phyloP scores from a whole-genome alignment of 2,797 vertebrate species.

The Champsocephalus esox region DNA sequence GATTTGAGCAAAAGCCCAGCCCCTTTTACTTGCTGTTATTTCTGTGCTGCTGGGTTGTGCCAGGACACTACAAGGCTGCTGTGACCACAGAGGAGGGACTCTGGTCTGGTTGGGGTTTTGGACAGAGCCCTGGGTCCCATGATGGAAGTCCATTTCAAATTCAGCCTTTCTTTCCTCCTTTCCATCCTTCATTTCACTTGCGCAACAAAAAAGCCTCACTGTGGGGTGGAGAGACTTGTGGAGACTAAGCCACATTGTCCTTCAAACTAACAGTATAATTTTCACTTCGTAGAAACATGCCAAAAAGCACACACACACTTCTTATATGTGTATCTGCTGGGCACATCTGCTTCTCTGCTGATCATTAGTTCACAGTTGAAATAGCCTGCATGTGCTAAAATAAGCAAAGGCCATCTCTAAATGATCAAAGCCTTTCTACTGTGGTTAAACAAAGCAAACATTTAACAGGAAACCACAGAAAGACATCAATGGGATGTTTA shows the following conservation, averaged over 20 bases:
- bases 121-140: conserved; percentile 57
- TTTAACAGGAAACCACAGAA: conserved; percentile 49
- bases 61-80: conserved; percentile 68
- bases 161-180: conserved; percentile 35
- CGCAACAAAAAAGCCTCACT: conserved; percentile 43
- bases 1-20: conserved; percentile 62
- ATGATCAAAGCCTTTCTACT: conserved; percentile 69
- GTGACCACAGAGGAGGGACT: conserved; percentile 73
- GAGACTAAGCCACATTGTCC: conserved; percentile 38
- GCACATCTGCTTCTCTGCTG: conserved; percentile 56
- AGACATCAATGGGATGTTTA: conserved; percentile 60
- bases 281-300: conserved; percentile 33
- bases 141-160: conserved; percentile 64
- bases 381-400: conserved; percentile 56
- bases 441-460: conserved; percentile 66
- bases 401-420: conserved; percentile 63
- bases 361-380: conserved; percentile 70
- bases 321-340: conserved; percentile 27
- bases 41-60: conserved; percentile 69
- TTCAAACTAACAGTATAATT: conserved; percentile 45
- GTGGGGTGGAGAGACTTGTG: conserved; percentile 41
- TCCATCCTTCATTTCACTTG: conserved; percentile 65
- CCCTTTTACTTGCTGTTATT: conserved; percentile 82
- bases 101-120: conserved; percentile 79
- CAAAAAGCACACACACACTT: conserved; percentile 22